Base-by-base conservation (phyloP, 2,888 invertebrate genomes). In the Sarcophaga variegata region DNA sequence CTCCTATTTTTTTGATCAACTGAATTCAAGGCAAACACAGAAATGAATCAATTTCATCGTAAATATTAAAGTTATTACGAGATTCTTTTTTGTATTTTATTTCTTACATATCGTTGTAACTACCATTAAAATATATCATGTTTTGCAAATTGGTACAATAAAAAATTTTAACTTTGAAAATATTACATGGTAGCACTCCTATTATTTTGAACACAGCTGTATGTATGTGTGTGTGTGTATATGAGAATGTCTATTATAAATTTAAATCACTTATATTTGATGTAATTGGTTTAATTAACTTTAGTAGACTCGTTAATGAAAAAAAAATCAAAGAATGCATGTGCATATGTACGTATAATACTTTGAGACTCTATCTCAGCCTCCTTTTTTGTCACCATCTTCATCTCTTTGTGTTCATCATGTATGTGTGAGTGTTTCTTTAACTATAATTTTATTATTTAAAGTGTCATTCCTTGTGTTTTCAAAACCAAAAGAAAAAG, bases 211-310 rank as follows among this genome's bases (percentile, higher is more conserved):
- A n/a, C n/a, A n/a, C n/a, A n/a, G n/a, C n/a, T 37, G 20, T 22
- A 17, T 76, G 37, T n/a, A 10, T 20, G 0, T 12, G 62, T 11
- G 0, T 59, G 20, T 66, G 37, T 59, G 76, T 22, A 17, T 37
- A 17, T 77, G 37, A n/a, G 11, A 20, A 4, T 20, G 37, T 10
- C 2, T 59, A 25, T 71, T 60, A 60, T 27, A 49, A 66, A 71
- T 22, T 69, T 66, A 71, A 60, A 72, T 71, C 64, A 77, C 64
- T 77, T 82, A 22, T 75, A 47, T 79, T 49, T 69, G 63, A 74
- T 75, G 59, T 84, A 84, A 84, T 84, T 80, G 75, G 74, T 84
- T 84, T 84, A 80, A 84, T 80, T 84, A 84, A 84, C 79, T 75
- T 75, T 75, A 79, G 60, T 66, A 72, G 78, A 62, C 60, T 66